A percentile compares a stretch with the other conserved stretches of the same genome.
phyloP scores from a whole-genome alignment of 1,140 invertebrate species.

The Bradysia coprophila region DNA sequence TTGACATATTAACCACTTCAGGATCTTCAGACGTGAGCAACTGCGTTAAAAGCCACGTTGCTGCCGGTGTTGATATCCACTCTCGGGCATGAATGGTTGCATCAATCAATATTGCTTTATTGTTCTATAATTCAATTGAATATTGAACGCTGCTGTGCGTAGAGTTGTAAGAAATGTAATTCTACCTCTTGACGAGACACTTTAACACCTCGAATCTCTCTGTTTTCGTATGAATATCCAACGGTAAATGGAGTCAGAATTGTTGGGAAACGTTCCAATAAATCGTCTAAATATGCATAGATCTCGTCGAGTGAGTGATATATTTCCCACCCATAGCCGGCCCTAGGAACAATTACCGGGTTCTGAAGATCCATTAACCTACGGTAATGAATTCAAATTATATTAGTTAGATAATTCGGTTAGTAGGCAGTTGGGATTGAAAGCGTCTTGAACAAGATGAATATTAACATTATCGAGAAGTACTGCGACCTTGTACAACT shows the following conservation, averaged over 20 bases:
- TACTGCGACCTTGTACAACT: too few species aligned
- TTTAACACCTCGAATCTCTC: background rate
- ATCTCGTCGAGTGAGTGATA: background rate
- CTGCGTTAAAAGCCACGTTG: conserved; percentile 45
- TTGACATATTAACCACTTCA: conserved; percentile 25
- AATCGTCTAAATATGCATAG: background rate
- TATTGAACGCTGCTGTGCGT: too few species aligned
- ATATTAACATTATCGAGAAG: too few species aligned
- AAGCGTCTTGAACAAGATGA: too few species aligned
- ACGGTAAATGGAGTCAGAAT: background rate
- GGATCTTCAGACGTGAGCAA: conserved; percentile 30
- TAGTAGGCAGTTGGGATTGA: too few species aligned
- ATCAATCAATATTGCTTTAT: conserved; percentile 35
- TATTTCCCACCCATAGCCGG: background rate
- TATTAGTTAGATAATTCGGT: too few species aligned
- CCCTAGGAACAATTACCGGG: too few species aligned
- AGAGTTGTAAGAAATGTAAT: too few species aligned
- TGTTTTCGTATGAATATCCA: background rate
- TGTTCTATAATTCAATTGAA: conserved; percentile 13
- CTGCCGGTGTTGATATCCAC: conserved; percentile 54
- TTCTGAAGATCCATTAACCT: too few species aligned
- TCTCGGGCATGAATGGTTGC: conserved; percentile 57
- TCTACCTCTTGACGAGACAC: background rate
- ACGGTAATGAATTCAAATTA: too few species aligned
- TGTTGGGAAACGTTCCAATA: background rate